Evolutionary conservation across 2,888 invertebrate species (phyloP), one percentile per base, ranked within the genome.

Genomic region (Synanthedon myopaeformis): DNA sequence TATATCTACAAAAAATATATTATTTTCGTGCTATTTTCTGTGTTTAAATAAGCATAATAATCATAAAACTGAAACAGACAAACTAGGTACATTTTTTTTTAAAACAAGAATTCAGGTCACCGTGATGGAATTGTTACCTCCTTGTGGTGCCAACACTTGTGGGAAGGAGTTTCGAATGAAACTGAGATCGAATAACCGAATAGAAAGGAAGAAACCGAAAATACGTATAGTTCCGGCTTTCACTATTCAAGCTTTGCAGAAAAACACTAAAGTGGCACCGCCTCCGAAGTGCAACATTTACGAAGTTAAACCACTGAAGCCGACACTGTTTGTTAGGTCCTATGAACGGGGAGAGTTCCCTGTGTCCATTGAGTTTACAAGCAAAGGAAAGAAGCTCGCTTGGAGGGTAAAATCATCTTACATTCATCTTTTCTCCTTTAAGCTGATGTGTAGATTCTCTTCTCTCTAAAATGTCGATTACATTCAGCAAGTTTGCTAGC

Each of bases 181-280:
- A 61, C 90, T 90, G 0, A 80, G 89, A 57, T 90, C 90, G 0
- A 88, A 86, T 57, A 84, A 86, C 69, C 78, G 78, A 1, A 69
- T 79, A 74, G 82, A 80, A n/a, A 58, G 70, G 35, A 83, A 76
- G 57, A 74, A 82, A 12, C 77, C 63, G 58, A 87, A 83, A 53
- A 77, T 79, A 13, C 84, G 94, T 62, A 69, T 90, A 42, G 96
- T 96, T 14, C 95, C 95, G 14, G 95, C 96, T 12, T 96, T 96
- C 74, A 95, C 95, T 1, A 91, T 95, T 62, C 95, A 96, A 85
- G 92, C 95, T 0, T 76, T 93, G 72, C 96, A 96, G 78, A 93
- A 91, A 70, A 93, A 94, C 64, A 94, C 94, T 0, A 89, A 90
- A 60, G 94, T 95, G 1, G 66, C 85, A 13, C 91, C 91, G 12